Percentiles rank a stretch among this genome's conserved stretches.
These are phyloP conservation scores for Drosophila infuscata DNA, from an alignment of 2,888 invertebrate genomes.

Conservation along the genomic window DNA sequence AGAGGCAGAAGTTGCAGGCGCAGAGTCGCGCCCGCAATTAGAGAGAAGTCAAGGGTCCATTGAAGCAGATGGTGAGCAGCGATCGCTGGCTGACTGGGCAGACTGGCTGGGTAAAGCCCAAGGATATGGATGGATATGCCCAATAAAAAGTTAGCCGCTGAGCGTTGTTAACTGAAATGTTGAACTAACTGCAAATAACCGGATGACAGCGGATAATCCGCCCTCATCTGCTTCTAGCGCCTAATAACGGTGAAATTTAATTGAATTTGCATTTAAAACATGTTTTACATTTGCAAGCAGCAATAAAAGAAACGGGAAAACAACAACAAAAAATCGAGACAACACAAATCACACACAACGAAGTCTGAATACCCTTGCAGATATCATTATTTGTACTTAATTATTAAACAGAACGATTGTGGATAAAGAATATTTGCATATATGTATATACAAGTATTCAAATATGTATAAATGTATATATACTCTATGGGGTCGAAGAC, in stretches of 20 bases:
- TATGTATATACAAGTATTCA: background rate
- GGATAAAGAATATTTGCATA: background rate
- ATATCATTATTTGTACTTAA: background rate
- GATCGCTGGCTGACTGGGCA: background rate
- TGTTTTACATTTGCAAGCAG: constrained; percentile 38
- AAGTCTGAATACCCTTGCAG: background rate
- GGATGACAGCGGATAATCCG: constrained; percentile 18
- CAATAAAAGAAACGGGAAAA: constrained; percentile 6
- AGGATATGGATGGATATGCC: constrained; percentile 22
- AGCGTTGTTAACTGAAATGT: background rate
- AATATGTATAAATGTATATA: background rate
- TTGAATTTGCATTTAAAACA: constrained; percentile 74
- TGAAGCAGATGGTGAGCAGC: constrained; percentile 6
- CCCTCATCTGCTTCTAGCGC: constrained; percentile 3
- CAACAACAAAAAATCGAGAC: constrained; percentile 27
- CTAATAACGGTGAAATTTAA: constrained; percentile 50
- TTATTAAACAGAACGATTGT: background rate
- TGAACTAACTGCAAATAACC: constrained; percentile 15
- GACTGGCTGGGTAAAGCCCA: constrained; percentile 42
- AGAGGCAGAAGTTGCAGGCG: background rate
- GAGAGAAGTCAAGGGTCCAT: constrained; percentile 39
- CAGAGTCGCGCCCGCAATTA: constrained; percentile 50
- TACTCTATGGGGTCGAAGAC: background rate
- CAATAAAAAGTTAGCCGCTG: background rate
- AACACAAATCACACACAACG: constrained; percentile 1